Evolutionary conservation across 2,797 vertebrate genomes (phyloP), one percentile per base, ranked within the genome.

Genomic region (Chiloscyllium punctatum): DNA sequence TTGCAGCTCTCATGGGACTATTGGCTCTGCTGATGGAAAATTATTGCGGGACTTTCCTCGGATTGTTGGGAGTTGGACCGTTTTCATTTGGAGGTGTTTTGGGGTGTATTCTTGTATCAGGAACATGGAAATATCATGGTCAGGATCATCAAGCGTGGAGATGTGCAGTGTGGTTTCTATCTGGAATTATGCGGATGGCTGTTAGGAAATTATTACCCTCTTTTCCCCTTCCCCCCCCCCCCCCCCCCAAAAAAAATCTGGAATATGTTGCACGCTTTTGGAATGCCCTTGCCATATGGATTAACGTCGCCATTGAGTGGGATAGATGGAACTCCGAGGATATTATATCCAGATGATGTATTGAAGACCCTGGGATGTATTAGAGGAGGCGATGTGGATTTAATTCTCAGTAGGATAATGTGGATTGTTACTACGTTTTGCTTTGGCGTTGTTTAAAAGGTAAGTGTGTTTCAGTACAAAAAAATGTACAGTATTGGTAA

Each of bases 291-390:
- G 68, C 53, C 94, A 71, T 51, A 74, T 94, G 94, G 94, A 27
- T 94, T 48, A 16, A 94, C 68, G 4, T 74, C 69, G 94, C 69
- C 3, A 53, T 48, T 71, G 66, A 72, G 33, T 72, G 92, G 69
- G 51, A 48, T 94, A 23, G n/a, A 33, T 94, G 92, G 68, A 72
- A 69, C 9, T 94, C 91, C n/a, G 68, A 94, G 92, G 92, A 94
- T 94, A 94, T 94, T 94, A 15, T 71, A 74, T 94, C 69, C 94
- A 53, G 69, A 72, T 74, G 94, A 94, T 94, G 94, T 94, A 72
- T 94, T 94, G 94, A 94, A 94, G 74, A 94, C 37, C 69, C 94
- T 74, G 68, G 94, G 94, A 94, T 94, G 68, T 94, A 94, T 62
- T 94, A 71, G 66, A 72, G 69, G 37, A 94, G 51, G 16, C 48